Base-by-base conservation (phyloP, 2,888 invertebrate species). In the Drosophila kuntzei region DNA sequence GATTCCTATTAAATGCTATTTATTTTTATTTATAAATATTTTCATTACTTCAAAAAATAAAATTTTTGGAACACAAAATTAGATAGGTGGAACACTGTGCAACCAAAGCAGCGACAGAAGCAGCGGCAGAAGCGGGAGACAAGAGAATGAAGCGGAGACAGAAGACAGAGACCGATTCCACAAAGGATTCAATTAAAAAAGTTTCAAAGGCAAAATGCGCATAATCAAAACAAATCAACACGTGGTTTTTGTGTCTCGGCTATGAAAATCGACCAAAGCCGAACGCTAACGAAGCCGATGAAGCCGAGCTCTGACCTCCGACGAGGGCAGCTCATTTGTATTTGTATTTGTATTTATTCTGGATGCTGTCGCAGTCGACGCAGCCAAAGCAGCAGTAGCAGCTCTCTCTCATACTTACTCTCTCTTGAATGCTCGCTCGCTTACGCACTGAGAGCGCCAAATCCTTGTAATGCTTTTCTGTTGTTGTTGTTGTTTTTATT, bases 161-260 rank as follows among this genome's bases (percentile, higher is more conserved):
- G 44, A 22, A 22, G 25, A n/a, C 44, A n/a, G 14, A 25, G 12
- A 12, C 62, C 36, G 47, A 34, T 58, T 39, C 58, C 79, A 62
- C 80, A 74, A 68, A 72, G 80, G 71, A 87, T 84, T 87, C 85
- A 76, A 81, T 75, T 83, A 69, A 70, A 66, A 79, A 80, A 75
- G 43, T 70, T 80, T 64, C 54, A 71, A 75, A 80, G 73, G 70
- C 86, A 74, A 81, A 86, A 75, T 90, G 91, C 91, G 91, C 92
- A 91, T 71, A 90, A 90, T 90, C 90, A 89, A 87, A 89, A 89
- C 90, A 92, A 91, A 90, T 91, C 91, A 91, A 91, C 91, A 91
- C 91, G 91, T 91, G 91, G 91, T 91, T 92, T 89, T 83, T 66
- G 76, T 57, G 67, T 63, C 70, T 67, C 72, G 71, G 41, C 68